Evolutionary conservation across 2,113 vertebrate genomes (phyloP).

Genomic region (Genyomyrus donnyi): DNA sequence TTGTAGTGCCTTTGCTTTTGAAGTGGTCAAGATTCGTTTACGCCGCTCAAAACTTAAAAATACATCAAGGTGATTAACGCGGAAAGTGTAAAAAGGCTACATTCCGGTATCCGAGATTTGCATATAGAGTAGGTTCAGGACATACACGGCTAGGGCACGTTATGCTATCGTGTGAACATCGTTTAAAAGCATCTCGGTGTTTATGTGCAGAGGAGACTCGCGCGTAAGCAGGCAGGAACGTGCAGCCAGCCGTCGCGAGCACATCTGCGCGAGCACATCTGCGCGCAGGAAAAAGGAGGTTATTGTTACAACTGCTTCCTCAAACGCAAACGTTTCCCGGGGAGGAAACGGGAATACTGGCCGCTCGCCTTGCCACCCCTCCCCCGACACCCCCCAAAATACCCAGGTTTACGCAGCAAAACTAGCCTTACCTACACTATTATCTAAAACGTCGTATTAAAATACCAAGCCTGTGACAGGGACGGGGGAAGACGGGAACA

Average conservation of each 20-base stretch:
- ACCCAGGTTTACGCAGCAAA: neutral
- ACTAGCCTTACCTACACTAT: neutral
- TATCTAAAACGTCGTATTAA: neutral
- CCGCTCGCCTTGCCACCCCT: neutral
- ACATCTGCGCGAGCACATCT: slow-evolving; percentile 22
- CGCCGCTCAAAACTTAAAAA: neutral
- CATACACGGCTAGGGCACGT: neutral
- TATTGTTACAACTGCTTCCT: slow-evolving; percentile 28
- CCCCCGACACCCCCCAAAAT: neutral
- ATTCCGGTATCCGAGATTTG: neutral
- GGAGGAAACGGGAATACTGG: slow-evolving; percentile 20
- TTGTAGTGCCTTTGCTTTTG: neutral
- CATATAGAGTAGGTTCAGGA: neutral
- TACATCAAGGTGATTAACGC: neutral
- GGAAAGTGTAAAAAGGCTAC: neutral
- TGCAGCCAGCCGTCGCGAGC: neutral
- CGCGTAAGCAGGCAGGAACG: too few relatives aligned
- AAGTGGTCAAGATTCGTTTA: neutral
- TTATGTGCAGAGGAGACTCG: neutral
- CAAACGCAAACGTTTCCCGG: slow-evolving; percentile 16
- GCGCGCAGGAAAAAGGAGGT: slow-evolving; percentile 17
- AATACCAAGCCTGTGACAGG: neutral
- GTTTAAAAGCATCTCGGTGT: neutral
- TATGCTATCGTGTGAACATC: neutral
- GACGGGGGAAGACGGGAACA: neutral